Base-by-base conservation (phyloP, 2,888 invertebrate genomes). In the Heliconius aoede region DNA sequence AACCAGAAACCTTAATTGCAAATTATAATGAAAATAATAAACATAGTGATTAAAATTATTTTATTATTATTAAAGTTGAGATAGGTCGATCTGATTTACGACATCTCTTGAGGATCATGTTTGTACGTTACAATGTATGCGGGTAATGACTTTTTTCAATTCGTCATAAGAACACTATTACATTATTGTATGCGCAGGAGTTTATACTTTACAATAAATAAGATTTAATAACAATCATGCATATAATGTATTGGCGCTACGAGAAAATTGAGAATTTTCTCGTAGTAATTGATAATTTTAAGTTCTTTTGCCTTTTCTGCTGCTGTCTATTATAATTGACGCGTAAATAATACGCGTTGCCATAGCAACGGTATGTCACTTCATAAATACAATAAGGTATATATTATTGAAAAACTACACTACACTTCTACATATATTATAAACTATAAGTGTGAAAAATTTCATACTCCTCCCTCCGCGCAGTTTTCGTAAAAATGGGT, bases 31-130 rank as follows among this genome's bases (percentile, higher is more conserved):
- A 55, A 28, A 55, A 69, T 55, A 30, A 69, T 55, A 68, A 28
- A 51, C 11, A 46, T 68, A 30, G 51, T 28, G 51, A 30, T 55
- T 55, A 55, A 13, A 69, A 51, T n/a, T n/a, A 68, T 68, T 68
- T 28, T 51, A n/a, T 69, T 55, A 69, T 51, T 68, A 68, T 68
- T 51, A 51, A 64, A n/a, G n/a, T 68, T 68, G 26, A 51, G 13
- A 68, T 28, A 51, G 21, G 15, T 11, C n/a, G 21, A 55, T 69
- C 55, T 69, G 55, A 69, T 69, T 69, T 69, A 55, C n/a, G 51
- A 69, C 30, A n/a, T n/a, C 15, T 65, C 36, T 36, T 13, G 36
- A 65, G n/a, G n/a, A n/a, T 60, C 24, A 24, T 36, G 9, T 65
- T 65, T 65, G 15, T 15, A 64, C n/a, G 32, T 36, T 24, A 64